Evolutionary conservation across 2,113 vertebrate genomes (phyloP).

Genomic region (Edolisoma coerulescens): DNA sequence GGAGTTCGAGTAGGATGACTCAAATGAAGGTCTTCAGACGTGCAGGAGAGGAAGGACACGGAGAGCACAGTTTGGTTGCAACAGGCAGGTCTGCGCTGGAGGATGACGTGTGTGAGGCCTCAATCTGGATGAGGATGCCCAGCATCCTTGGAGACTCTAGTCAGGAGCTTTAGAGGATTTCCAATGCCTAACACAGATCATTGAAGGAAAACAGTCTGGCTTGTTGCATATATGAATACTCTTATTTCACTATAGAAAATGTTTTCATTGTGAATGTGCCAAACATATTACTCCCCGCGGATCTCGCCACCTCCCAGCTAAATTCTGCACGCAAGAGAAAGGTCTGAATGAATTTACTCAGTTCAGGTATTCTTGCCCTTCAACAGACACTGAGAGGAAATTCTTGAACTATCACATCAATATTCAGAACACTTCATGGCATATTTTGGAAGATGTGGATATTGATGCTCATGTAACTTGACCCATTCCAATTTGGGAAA

Average conservation of each 20-base stretch:
- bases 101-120: background rate
- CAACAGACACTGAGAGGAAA: background rate
- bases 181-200: background rate
- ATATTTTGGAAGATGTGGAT: slow-evolving; percentile 32
- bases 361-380: slow-evolving; percentile 48
- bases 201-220: slow-evolving; percentile 33
- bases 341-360: background rate
- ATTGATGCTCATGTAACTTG: background rate
- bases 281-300: slow-evolving; percentile 14
- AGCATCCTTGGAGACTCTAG: background rate
- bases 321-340: background rate
- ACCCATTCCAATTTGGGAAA: slow-evolving; percentile 48
- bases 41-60: background rate
- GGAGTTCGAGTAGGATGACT: background rate
- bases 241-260: slow-evolving; percentile 21
- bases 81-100: background rate
- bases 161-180: slow-evolving; percentile 19
- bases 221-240: slow-evolving; percentile 43
- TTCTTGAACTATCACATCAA: slow-evolving; percentile 24
- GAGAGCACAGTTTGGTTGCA: background rate
- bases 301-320: slow-evolving; percentile 41
- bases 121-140: background rate
- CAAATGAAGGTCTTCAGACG: background rate
- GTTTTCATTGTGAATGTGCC: slow-evolving; percentile 38
- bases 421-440: background rate